Evolutionary conservation across 2,888 invertebrate genomes (phyloP).

Genomic region (Bursaphelenchus okinawaensis): DNA sequence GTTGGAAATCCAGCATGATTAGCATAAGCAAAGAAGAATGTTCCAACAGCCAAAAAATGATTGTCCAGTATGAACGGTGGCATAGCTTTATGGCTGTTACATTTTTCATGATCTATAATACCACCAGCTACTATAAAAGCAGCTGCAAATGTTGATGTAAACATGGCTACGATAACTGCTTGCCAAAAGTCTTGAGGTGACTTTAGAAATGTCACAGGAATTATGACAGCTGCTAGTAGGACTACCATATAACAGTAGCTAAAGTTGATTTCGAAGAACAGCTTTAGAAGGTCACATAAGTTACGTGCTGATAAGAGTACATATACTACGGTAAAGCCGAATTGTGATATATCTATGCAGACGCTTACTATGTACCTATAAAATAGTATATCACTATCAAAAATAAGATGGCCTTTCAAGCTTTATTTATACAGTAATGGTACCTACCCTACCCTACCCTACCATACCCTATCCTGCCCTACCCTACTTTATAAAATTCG

Average conservation of each 20-base stretch:
- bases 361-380: slow-evolving; percentile 41
- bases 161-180: slow-evolving; percentile 52
- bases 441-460: no score
- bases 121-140: slow-evolving; percentile 46
- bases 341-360: slow-evolving; percentile 48
- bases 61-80: slow-evolving; percentile 37
- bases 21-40: slow-evolving; percentile 52
- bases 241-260: slow-evolving; percentile 48
- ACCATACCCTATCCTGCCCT: no score
- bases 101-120: slow-evolving; percentile 38
- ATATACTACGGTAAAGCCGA: slow-evolving; percentile 49
- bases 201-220: slow-evolving; percentile 50
- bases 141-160: slow-evolving; percentile 48
- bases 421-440: not conserved
- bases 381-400: not conserved
- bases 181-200: slow-evolving; percentile 55
- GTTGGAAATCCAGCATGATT: slow-evolving; percentile 45
- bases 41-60: slow-evolving; percentile 51
- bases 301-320: slow-evolving; percentile 50
- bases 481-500: not conserved
- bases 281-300: slow-evolving; percentile 49
- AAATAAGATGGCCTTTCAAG: not conserved
- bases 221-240: slow-evolving; percentile 42
- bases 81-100: slow-evolving; percentile 27
- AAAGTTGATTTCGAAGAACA: slow-evolving; percentile 25